Conservation (phyloP, 30 jellyfish, hydroid and myxozoan genomes). For the Pelagia noctiluca region DNA sequence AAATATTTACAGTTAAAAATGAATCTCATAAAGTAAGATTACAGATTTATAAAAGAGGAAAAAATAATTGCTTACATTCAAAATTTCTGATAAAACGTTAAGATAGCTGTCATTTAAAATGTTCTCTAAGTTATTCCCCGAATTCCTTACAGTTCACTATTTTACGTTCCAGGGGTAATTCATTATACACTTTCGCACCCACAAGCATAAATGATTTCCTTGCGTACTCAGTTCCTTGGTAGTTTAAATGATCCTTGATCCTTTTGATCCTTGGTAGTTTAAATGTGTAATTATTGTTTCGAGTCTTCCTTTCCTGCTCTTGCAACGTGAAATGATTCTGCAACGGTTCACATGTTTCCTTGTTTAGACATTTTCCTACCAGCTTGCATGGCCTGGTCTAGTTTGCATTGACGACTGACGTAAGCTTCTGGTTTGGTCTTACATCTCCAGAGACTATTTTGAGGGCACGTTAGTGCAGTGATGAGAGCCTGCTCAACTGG, state of each 20-base stretch:
- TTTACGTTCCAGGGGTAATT: too few relatives aligned
- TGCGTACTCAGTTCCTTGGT: constrained; percentile 1
- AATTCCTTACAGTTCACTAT: neutral
- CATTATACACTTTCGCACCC: neutral
- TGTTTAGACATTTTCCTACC: constrained; percentile 19
- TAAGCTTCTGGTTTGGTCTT: constrained; percentile 20
- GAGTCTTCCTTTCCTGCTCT: neutral
- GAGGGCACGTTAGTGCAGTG: constrained; percentile 24
- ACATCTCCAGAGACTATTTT: constrained; percentile 37
- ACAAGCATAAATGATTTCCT: neutral
- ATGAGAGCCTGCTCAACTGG: constrained; percentile 51
- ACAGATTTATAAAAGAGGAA: too few relatives aligned
- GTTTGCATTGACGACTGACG: too few relatives aligned
- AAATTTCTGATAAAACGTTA: too few relatives aligned
- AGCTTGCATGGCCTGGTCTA: too few relatives aligned
- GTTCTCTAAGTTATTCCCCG: neutral
- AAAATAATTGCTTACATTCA: too few relatives aligned
- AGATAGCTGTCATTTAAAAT: too few relatives aligned
- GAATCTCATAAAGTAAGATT: too few relatives aligned
- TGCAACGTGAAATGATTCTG: too few relatives aligned
- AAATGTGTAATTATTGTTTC: neutral
- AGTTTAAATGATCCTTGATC: neutral
- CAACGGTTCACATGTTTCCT: constrained; percentile 33
- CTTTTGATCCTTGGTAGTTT: neutral
- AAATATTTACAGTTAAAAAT: too few relatives aligned